Evolutionary conservation across 1,140 invertebrate genomes (phyloP).

Genomic region (Macrostomum lignano): DNA sequence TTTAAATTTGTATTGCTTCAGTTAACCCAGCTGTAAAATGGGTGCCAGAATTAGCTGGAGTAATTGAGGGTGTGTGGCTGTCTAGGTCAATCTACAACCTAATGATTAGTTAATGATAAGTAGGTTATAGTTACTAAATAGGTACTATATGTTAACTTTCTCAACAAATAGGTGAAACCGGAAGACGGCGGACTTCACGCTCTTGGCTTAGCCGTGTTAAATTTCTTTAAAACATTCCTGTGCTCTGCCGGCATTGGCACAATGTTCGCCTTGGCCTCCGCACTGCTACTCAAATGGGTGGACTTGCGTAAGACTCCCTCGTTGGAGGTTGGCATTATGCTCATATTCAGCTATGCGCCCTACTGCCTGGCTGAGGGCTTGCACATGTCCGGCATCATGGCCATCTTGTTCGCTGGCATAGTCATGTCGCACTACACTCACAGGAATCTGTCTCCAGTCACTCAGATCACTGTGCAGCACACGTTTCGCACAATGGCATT

Average conservation of each 20-base stretch:
- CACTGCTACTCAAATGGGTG: constrained; percentile 53
- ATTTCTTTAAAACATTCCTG: constrained; percentile 91
- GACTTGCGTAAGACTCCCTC: constrained; percentile 88
- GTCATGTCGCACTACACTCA: constrained; percentile 99
- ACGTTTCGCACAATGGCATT: constrained; percentile 87
- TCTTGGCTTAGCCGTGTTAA: constrained; percentile 40
- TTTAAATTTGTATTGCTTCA: too few relatives aligned
- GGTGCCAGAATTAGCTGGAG: too few relatives aligned
- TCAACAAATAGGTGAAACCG: too few relatives aligned
- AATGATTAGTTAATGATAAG: too few relatives aligned
- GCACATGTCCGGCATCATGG: constrained; percentile 88
- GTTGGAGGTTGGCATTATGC: constrained; percentile 84
- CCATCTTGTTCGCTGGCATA: constrained; percentile 88
- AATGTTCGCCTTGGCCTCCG: constrained; percentile 49
- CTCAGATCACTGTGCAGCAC: constrained; percentile 87
- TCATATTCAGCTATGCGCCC: constrained; percentile 87
- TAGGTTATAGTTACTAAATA: too few relatives aligned
- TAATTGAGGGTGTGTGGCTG: too few relatives aligned
- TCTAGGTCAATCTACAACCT: too few relatives aligned
- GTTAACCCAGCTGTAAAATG: too few relatives aligned
- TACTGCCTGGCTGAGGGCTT: constrained; percentile 89
- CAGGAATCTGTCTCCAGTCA: constrained; percentile 83
- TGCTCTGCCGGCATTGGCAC: constrained; percentile 88
- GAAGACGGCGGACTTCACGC: neutral
- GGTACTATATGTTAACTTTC: too few relatives aligned